phyloP scores from a whole-genome alignment of 2,888 invertebrate genomes.

The Acrobasis repandana region DNA sequence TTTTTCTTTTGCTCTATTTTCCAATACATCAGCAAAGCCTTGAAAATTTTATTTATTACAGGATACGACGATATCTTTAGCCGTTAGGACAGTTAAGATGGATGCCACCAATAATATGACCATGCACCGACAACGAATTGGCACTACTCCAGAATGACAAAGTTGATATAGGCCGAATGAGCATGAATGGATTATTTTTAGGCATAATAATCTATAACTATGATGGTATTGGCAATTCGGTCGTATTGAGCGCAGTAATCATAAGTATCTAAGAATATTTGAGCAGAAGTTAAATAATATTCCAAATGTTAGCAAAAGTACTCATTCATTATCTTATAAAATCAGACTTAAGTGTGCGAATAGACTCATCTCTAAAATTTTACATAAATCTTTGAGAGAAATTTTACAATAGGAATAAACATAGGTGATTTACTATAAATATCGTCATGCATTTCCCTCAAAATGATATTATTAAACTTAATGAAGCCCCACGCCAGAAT shows the following conservation, averaged over 20 bases:
- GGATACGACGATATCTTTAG: constrained; percentile 6
- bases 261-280: neutral
- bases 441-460: too few relatives aligned
- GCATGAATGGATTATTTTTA: constrained; percentile 25
- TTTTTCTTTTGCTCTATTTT: neutral
- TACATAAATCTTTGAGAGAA: too few relatives aligned
- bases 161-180: constrained; percentile 19
- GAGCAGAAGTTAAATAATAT: too few relatives aligned
- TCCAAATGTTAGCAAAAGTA: too few relatives aligned
- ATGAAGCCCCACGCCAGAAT: too few relatives aligned
- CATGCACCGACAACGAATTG: constrained; percentile 26
- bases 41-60: constrained; percentile 19
- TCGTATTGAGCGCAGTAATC: neutral
- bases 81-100: constrained; percentile 25
- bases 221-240: neutral
- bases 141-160: constrained; percentile 25
- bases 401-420: too few relatives aligned
- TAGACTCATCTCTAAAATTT: too few relatives aligned
- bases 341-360: too few relatives aligned
- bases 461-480: too few relatives aligned
- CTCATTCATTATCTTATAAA: too few relatives aligned
- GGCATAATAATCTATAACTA: constrained; percentile 12
- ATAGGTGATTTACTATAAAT: too few relatives aligned
- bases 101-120: constrained; percentile 29
- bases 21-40: neutral